Conservation (phyloP, 2,113 vertebrate genomes). For the Rhinopithecus roxellana region DNA sequence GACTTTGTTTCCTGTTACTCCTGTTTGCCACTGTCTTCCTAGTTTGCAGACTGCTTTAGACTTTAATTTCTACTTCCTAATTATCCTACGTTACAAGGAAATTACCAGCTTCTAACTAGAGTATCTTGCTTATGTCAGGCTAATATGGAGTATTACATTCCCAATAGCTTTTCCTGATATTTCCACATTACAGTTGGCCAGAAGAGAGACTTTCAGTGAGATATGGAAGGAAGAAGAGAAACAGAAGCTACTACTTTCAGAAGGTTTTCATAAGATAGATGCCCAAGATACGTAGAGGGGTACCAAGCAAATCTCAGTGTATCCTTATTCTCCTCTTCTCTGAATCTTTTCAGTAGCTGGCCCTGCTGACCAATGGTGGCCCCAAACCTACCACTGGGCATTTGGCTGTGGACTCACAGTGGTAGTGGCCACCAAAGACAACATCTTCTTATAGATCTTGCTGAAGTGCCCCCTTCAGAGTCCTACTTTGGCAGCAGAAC, state of each 20-base stretch:
- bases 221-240: background rate
- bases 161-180: background rate
- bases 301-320: background rate
- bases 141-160: background rate
- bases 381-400: background rate
- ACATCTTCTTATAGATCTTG: background rate
- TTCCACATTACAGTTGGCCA: background rate
- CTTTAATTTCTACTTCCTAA: background rate
- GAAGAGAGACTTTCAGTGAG: background rate
- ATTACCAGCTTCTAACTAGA: background rate
- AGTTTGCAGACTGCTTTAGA: background rate
- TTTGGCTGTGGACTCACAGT: background rate
- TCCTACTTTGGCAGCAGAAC: background rate
- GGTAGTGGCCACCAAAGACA: background rate
- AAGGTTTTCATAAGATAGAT: background rate
- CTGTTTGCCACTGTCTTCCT: background rate
- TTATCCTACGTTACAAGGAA: background rate
- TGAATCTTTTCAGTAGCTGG: background rate
- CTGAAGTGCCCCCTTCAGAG: background rate
- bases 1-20: background rate
- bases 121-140: background rate
- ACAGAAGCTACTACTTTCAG: background rate
- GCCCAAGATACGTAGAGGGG: background rate
- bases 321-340: background rate
- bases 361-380: background rate